These are phyloP conservation scores for Eumaeus atala DNA, from an alignment of 1,140 invertebrate species.

Conservation along the genomic window DNA sequence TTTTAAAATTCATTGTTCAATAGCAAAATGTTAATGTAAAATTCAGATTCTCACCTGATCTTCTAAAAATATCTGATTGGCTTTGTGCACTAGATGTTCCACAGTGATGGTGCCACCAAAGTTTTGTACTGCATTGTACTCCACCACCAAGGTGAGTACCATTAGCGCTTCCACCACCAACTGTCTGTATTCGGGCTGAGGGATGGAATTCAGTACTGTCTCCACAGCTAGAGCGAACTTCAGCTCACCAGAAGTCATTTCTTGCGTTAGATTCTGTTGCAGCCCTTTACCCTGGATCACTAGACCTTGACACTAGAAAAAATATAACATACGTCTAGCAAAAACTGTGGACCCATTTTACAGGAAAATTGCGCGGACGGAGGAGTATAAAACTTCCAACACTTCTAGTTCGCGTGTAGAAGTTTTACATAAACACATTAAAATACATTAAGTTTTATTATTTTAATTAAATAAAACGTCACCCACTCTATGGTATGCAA, in stretches of 20 bases:
- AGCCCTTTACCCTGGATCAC: slow-evolving; percentile 92
- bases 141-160: slow-evolving; percentile 93
- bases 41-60: slow-evolving; percentile 85
- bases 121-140: slow-evolving; percentile 86
- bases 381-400: too few relatives aligned
- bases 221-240: slow-evolving; percentile 99
- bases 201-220: slow-evolving; percentile 96
- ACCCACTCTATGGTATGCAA: too few relatives aligned
- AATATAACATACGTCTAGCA: too few relatives aligned
- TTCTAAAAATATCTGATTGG: slow-evolving; percentile 95
- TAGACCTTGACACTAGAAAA: slow-evolving; percentile 88
- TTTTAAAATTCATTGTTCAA: too few relatives aligned
- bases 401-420: too few relatives aligned
- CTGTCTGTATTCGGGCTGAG: slow-evolving; percentile 98
- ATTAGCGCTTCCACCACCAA: slow-evolving; percentile 97
- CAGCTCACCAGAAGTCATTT: slow-evolving; percentile 98
- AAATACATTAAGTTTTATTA: too few relatives aligned
- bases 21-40: too few relatives aligned
- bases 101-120: slow-evolving; percentile 91
- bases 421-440: too few relatives aligned
- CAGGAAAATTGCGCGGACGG: too few relatives aligned
- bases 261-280: slow-evolving; percentile 92
- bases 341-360: too few relatives aligned
- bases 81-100: slow-evolving; percentile 94
- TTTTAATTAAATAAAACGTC: too few relatives aligned